Conservation (phyloP, 2,113 vertebrate genomes). For the Corythornis cristatus region DNA sequence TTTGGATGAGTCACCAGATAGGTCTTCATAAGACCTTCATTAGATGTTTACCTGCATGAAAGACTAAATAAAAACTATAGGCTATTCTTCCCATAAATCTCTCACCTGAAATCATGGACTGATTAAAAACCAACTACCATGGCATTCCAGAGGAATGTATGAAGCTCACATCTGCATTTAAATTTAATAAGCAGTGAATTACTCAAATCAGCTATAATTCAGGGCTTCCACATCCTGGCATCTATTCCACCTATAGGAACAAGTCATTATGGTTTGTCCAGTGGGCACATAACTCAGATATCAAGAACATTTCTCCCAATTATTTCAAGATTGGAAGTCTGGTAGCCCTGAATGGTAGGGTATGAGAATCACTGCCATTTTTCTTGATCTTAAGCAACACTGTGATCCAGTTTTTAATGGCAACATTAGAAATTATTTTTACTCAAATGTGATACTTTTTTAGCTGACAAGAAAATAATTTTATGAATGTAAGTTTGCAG, state of each 20-base stretch:
- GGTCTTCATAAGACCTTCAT: too few species aligned
- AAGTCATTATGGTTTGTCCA: background rate
- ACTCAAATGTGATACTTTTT: background rate
- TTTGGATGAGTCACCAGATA: too few species aligned
- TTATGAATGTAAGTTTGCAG: background rate
- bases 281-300: background rate
- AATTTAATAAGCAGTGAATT: background rate
- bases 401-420: background rate
- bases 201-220: background rate
- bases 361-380: background rate
- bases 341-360: background rate
- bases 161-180: background rate
- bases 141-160: background rate
- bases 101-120: background rate
- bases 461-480: background rate
- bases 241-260: background rate
- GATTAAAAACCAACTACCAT: background rate
- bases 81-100: background rate
- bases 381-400: background rate
- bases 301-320: background rate
- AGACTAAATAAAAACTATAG: background rate
- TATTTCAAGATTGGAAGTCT: background rate
- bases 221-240: background rate
- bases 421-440: background rate
- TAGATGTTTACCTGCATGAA: background rate